phyloP scores from a whole-genome alignment of 2,888 invertebrate species.

The Amblyteles armatorius region DNA sequence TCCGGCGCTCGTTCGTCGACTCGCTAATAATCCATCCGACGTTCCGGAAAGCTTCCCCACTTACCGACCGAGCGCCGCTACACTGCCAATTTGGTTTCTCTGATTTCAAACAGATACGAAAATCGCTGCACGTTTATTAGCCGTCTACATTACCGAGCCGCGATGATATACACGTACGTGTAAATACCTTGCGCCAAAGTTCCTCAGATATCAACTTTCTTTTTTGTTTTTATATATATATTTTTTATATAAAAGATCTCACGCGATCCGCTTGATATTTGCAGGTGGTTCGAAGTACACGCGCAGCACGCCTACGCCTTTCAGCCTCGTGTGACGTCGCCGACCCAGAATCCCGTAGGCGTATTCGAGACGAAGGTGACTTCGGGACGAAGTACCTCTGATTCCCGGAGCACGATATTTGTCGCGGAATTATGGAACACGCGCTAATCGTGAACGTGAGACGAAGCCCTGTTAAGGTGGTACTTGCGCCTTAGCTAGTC shows the following conservation, averaged over 20 bases:
- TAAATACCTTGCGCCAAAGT: neutral
- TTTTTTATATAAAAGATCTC: constrained; percentile 18
- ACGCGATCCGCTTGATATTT: constrained; percentile 19
- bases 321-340: constrained; percentile 20
- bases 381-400: constrained; percentile 6
- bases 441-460: neutral
- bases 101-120: constrained; percentile 38
- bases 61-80: constrained; percentile 9
- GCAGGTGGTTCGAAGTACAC: constrained; percentile 13
- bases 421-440: constrained; percentile 56
- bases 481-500: neutral
- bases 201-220: constrained; percentile 4
- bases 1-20: constrained; percentile 9
- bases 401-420: constrained; percentile 47
- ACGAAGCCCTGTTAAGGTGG: neutral
- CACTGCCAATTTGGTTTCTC: constrained; percentile 40
- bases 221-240: neutral
- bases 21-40: constrained; percentile 44
- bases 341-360: constrained; percentile 17
- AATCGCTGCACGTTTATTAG: constrained; percentile 33
- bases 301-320: neutral
- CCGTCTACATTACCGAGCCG: constrained; percentile 17
- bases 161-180: neutral
- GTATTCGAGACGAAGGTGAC: neutral
- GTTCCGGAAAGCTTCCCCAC: constrained; percentile 37